Evolutionary conservation across 2,888 invertebrate genomes (phyloP).

Genomic region (Thysanoteuthis rhombus): DNA sequence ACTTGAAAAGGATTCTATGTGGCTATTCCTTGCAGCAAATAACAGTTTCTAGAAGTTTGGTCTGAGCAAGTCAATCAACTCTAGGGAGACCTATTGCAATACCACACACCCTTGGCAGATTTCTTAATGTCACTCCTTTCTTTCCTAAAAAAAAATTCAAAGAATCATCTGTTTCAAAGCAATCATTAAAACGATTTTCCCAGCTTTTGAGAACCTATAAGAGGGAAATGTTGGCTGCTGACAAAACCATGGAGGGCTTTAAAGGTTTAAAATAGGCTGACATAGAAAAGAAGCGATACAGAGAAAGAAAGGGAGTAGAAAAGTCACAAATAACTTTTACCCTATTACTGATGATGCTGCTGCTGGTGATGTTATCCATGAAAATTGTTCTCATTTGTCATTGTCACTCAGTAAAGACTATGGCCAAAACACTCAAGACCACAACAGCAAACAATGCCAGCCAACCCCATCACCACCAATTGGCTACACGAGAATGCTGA

Average conservation of each 20-base stretch:
- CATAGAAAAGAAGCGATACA: neutral
- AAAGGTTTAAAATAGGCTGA: neutral
- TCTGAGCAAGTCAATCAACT: neutral
- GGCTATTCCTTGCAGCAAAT: neutral
- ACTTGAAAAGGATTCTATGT: neutral
- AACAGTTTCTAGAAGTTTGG: neutral
- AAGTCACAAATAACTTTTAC: neutral
- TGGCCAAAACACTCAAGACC: conserved; percentile 12
- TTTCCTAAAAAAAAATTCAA: neutral
- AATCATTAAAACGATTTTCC: conserved; percentile 1
- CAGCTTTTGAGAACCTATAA: neutral
- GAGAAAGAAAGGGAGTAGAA: neutral
- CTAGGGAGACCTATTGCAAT: neutral
- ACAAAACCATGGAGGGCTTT: neutral
- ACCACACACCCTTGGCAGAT: neutral
- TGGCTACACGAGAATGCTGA: neutral
- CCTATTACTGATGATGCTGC: neutral
- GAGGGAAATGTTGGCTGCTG: neutral
- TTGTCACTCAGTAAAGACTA: conserved; percentile 12
- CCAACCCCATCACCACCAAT: neutral
- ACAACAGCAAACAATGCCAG: conserved; percentile 12
- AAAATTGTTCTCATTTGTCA: neutral
- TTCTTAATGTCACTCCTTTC: neutral
- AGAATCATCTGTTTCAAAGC: neutral
- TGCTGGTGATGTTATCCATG: neutral